Evolutionary conservation across 2,797 vertebrate genomes (phyloP).

Genomic region (Pagetopsis macropterus): DNA sequence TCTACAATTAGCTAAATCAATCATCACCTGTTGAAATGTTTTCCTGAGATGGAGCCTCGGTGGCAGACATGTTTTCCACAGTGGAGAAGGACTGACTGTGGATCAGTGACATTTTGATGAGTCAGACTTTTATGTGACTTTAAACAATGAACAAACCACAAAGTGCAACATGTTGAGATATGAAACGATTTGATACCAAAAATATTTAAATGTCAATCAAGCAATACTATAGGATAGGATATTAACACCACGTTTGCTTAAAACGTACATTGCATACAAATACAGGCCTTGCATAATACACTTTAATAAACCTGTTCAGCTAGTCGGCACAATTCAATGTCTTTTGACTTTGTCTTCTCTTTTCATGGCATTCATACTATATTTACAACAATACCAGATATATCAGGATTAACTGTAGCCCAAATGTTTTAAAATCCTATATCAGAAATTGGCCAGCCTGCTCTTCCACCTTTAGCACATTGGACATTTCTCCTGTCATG

Average conservation of each 20-base stretch:
- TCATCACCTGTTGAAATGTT: constrained; percentile 63
- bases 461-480: neutral
- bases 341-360: no score
- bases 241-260: neutral
- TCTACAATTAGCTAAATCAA: neutral
- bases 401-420: neutral
- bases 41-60: constrained; percentile 46
- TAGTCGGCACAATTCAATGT: no score
- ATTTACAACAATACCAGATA: neutral
- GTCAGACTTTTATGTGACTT: constrained; percentile 18
- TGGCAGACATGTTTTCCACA: constrained; percentile 50
- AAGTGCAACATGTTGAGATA: neutral
- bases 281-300: neutral
- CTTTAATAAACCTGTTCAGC: neutral
- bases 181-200: neutral
- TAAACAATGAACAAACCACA: constrained; percentile 1
- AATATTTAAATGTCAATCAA: neutral
- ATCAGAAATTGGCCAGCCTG: neutral
- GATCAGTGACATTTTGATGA: constrained; percentile 40
- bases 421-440: neutral
- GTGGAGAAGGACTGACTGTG: constrained; percentile 67
- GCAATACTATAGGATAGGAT: neutral
- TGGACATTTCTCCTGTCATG: neutral
- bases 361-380: neutral
- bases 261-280: neutral